Evolutionary conservation across 2,888 invertebrate species (phyloP), one percentile per base, ranked within the genome.

Genomic region (Pseudanteris insignis): DNA sequence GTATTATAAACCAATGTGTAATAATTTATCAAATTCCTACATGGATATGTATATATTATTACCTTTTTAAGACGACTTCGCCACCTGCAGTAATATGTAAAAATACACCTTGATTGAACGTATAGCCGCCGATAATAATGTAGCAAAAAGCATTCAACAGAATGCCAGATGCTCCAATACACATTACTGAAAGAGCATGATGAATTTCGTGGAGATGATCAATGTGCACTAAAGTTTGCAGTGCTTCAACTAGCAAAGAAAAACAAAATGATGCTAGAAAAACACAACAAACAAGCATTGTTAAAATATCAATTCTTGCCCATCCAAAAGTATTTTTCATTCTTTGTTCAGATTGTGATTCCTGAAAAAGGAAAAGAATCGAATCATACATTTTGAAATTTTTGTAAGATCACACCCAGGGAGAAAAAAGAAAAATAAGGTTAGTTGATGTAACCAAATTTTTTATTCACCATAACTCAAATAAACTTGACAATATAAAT

Each of bases 281-380:
- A 28, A 92, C 89, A 77, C 90, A 90, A 40, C 91, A 90, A 2
- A 90, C 87, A 30, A 94, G 81, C 82, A 91, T 88, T 29, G 90
- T 89, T 4, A 94, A 84, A n/a, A 94, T 89, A 71, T 94, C 93
- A 41, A 94, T 90, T 63, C 94, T 86, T 2, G 93, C 91, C 94
- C 94, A 94, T 5, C 94, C 94, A 71, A 95, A 95, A 0, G 94
- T 95, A 78, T 94, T 94, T 60, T 89, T 88, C 53, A 94, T 83
- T 63, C 84, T 83, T 25, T 82, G 81, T 67, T 89, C 90, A 2
- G 79, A 86, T 68, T 75, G 84, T 71, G 82, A 81, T 73, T 83
- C 79, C 83, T 84, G 73, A 40, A 37, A 36, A n/a, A n/a, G n/a
- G n/a, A n/a, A n/a, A n/a, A n/a, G n/a, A n/a, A n/a, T 14, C 10